Evolutionary conservation across 2,888 invertebrate genomes (phyloP).

Genomic region (Allophyes oxyacanthae): DNA sequence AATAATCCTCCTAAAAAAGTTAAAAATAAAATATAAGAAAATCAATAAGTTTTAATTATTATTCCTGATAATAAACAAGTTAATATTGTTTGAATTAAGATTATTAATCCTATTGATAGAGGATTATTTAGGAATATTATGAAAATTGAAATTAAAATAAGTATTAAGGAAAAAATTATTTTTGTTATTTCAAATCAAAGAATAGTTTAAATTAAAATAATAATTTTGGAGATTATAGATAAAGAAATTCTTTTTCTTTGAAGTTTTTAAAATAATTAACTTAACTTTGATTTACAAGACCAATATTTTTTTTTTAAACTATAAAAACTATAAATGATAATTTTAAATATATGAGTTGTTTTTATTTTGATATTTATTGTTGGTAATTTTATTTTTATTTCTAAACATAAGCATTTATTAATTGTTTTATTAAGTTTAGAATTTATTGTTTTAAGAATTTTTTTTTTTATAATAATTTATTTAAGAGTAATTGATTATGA

Average conservation of each 20-base stretch:
- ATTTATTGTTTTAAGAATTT: conserved; percentile 89
- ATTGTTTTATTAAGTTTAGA: conserved; percentile 90
- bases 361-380: conserved; percentile 84
- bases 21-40: conserved; percentile 90
- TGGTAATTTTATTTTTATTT: conserved; percentile 86
- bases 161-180: conserved; percentile 75
- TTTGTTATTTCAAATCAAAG: conserved; percentile 87
- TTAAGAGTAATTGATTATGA: conserved; percentile 82
- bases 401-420: conserved; percentile 89
- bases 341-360: conserved; percentile 75
- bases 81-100: conserved; percentile 87
- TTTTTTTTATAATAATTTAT: conserved; percentile 85
- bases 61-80: conserved; percentile 82
- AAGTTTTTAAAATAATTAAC: conserved; percentile 88
- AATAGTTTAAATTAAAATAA: conserved; percentile 91
- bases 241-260: conserved; percentile 88
- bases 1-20: conserved; percentile 91
- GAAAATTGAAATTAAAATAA: conserved; percentile 71
- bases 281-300: conserved; percentile 92
- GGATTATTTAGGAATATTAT: conserved; percentile 82
- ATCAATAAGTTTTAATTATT: conserved; percentile 88
- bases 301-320: conserved; percentile 92
- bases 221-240: conserved; percentile 92
- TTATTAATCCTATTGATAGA: conserved; percentile 86
- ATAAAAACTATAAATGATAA: conserved; percentile 89